Evolutionary conservation across 2,888 invertebrate genomes (phyloP).

Genomic region (Caenorhabditis sp.): DNA sequence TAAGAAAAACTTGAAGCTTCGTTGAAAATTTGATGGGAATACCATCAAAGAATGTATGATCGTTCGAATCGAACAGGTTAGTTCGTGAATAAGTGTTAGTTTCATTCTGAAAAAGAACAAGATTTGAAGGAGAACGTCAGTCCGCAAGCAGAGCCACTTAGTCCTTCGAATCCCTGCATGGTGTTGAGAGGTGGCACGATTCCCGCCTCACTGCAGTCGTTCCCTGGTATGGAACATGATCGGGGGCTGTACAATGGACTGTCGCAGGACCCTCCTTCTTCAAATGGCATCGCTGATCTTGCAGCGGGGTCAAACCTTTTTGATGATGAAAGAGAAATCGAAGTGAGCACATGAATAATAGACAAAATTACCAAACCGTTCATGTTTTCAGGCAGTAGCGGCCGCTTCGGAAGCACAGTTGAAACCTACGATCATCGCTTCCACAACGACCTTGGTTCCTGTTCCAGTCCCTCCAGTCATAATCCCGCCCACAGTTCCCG

Average conservation of each 20-base stretch:
- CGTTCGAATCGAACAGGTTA: slow-evolving; percentile 40
- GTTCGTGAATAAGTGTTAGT: background rate
- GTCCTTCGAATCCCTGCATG: slow-evolving; percentile 40
- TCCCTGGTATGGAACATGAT: slow-evolving; percentile 57
- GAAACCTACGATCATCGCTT: background rate
- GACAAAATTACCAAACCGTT: no score
- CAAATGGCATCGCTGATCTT: slow-evolving; percentile 26
- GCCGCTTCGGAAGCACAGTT: slow-evolving; percentile 18
- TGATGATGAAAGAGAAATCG: slow-evolving; percentile 41
- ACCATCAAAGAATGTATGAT: slow-evolving; percentile 59
- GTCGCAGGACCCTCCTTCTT: slow-evolving; percentile 14
- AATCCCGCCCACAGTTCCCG: no score
- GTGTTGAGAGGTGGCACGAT: slow-evolving; percentile 33
- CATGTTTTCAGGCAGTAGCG: slow-evolving; percentile 18
- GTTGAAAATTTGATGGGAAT: slow-evolving; percentile 42
- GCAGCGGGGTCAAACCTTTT: background rate
- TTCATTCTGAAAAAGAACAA: background rate
- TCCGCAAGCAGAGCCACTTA: slow-evolving; percentile 16
- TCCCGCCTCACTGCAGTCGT: slow-evolving; percentile 23
- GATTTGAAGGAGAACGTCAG: slow-evolving; percentile 41
- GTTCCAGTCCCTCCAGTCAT: background rate
- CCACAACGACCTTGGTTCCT: background rate
- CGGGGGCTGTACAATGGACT: slow-evolving; percentile 20
- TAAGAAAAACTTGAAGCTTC: background rate
- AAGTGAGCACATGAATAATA: slow-evolving; percentile 21